These are phyloP conservation scores for Apamea sordens DNA, from an alignment of 2,888 invertebrate genomes.

Conservation along the genomic window DNA sequence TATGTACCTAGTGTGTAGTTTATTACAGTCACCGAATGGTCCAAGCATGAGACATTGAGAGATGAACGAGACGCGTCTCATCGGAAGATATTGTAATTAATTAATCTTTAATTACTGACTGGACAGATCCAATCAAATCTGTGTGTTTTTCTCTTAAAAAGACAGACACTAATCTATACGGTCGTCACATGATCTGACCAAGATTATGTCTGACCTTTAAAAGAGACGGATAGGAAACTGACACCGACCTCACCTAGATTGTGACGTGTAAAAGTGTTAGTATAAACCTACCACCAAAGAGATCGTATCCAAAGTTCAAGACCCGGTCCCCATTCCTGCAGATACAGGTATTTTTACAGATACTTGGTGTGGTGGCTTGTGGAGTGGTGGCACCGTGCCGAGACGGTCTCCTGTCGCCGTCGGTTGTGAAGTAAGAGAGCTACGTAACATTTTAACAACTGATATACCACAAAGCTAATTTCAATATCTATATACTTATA, in stretches of 20 bases:
- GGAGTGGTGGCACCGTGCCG: too few relatives aligned
- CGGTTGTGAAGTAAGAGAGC: neutral
- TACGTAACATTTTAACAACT: neutral
- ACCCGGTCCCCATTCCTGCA: too few relatives aligned
- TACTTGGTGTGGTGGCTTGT: neutral
- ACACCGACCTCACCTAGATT: too few relatives aligned
- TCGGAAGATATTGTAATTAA: conserved; percentile 13
- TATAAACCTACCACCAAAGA: neutral
- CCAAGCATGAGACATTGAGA: conserved; percentile 12
- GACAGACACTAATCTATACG: neutral
- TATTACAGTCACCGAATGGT: neutral
- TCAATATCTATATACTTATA: too few relatives aligned
- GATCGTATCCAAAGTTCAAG: neutral
- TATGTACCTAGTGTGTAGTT: conserved; percentile 2
- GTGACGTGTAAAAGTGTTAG: neutral
- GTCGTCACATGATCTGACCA: neutral
- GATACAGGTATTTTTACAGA: neutral
- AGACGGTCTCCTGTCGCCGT: neutral
- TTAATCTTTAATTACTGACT: conserved; percentile 3
- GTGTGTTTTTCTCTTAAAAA: neutral
- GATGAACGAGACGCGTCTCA: conserved; percentile 29
- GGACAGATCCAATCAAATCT: neutral
- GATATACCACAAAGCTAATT: neutral
- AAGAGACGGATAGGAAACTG: neutral
- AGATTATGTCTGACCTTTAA: neutral